These are phyloP conservation scores for Pristis pectinata DNA, from an alignment of 2,797 vertebrate genomes.

Conservation along the genomic window DNA sequence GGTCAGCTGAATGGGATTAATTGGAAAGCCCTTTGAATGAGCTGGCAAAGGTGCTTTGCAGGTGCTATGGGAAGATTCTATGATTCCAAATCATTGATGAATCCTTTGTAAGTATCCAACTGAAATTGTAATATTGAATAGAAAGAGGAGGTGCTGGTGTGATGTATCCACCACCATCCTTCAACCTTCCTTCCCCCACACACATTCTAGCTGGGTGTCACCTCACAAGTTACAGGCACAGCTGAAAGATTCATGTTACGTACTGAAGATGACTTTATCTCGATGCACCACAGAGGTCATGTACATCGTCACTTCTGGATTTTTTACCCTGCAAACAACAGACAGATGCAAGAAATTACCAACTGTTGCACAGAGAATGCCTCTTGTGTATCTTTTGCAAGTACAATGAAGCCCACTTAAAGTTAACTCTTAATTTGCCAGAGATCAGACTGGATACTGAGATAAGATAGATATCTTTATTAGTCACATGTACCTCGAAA, in stretches of 20 bases:
- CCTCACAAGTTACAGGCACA: background rate
- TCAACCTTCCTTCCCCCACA: background rate
- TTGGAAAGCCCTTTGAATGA: too few species aligned
- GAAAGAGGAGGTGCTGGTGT: too few species aligned
- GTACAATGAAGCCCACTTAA: background rate
- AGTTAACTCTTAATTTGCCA: background rate
- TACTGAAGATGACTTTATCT: constrained; percentile 4
- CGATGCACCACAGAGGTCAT: background rate
- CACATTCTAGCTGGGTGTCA: background rate
- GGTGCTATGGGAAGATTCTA: too few species aligned
- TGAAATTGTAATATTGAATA: too few species aligned
- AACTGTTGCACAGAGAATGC: background rate
- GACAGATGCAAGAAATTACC: background rate
- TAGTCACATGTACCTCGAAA: too few species aligned
- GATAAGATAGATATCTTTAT: background rate
- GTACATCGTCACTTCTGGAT: background rate
- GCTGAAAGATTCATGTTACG: background rate
- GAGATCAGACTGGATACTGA: background rate
- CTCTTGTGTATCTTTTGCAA: too few species aligned
- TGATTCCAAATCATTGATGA: too few species aligned
- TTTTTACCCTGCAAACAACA: background rate
- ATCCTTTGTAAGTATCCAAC: too few species aligned
- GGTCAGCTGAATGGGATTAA: too few species aligned
- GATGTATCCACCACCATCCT: background rate
- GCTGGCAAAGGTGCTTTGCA: too few species aligned